Percentiles rank a stretch among this genome's conserved stretches.
Evolutionary conservation across 2,113 vertebrate genomes (phyloP).

Genomic region (Aptenodytes patagonicus): DNA sequence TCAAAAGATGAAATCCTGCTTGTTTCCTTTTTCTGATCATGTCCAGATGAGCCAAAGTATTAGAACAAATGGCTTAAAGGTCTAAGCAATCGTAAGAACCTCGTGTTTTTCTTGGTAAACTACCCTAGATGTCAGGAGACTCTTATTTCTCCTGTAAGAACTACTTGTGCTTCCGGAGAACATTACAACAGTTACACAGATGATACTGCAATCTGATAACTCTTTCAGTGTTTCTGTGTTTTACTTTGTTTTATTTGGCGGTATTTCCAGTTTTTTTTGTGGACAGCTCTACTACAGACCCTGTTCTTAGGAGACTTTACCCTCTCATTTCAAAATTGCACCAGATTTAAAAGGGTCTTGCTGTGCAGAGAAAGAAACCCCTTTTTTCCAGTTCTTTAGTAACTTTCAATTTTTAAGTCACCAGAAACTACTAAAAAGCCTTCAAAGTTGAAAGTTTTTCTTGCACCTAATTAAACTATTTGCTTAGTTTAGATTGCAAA

Average conservation of each 20-base stretch:
- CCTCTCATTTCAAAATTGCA: constrained; percentile 7
- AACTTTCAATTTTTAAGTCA: background rate
- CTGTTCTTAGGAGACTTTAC: background rate
- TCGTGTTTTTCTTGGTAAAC: background rate
- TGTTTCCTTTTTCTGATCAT: background rate
- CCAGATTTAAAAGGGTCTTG: constrained; percentile 28
- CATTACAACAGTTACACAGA: background rate
- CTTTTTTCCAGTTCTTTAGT: background rate
- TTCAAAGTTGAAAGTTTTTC: background rate
- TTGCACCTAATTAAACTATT: background rate
- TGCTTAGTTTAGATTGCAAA: background rate
- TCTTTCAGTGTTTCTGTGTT: background rate
- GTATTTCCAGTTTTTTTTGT: constrained; percentile 26
- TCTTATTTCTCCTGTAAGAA: background rate
- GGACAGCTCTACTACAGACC: constrained; percentile 34
- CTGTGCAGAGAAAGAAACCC: constrained; percentile 3
- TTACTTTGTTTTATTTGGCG: background rate
- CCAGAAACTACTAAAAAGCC: background rate
- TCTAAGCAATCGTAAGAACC: background rate
- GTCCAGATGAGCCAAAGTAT: background rate
- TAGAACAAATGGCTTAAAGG: background rate
- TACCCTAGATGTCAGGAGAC: background rate
- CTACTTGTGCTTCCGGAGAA: background rate
- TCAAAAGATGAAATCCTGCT: background rate
- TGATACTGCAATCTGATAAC: constrained; percentile 57